Evolutionary conservation across 2,797 vertebrate species (phyloP).

Genomic region (Parotocinclus haroldoi): DNA sequence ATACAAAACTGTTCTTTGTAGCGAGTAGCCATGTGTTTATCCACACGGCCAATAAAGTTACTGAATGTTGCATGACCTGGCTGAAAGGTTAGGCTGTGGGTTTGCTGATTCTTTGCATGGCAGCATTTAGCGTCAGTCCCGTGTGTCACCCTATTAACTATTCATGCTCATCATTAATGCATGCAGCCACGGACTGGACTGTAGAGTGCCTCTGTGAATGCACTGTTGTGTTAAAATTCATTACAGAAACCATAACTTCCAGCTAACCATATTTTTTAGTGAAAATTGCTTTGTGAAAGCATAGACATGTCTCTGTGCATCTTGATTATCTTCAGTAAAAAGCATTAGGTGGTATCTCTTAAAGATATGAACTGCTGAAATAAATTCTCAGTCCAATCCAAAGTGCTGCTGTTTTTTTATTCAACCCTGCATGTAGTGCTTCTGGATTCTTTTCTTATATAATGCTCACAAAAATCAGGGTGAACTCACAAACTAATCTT

Average conservation of each 20-base stretch:
- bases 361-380: too few relatives aligned
- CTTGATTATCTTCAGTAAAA: too few relatives aligned
- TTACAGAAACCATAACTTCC: conserved; percentile 15
- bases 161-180: conserved; percentile 74
- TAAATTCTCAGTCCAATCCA: too few relatives aligned
- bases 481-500: too few relatives aligned
- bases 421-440: too few relatives aligned
- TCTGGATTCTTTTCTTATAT: too few relatives aligned
- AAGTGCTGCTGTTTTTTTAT: too few relatives aligned
- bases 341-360: too few relatives aligned
- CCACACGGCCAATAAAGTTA: conserved; percentile 47
- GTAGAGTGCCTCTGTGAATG: conserved; percentile 34
- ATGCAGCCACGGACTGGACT: conserved; percentile 56
- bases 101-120: conserved; percentile 64
- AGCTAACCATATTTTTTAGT: neutral
- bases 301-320: too few relatives aligned
- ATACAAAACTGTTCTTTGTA: neutral
- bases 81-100: conserved; percentile 66
- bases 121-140: conserved; percentile 70
- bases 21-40: conserved; percentile 13
- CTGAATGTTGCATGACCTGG: conserved; percentile 68
- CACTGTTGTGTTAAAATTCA: conserved; percentile 39
- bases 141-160: conserved; percentile 69
- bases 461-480: too few relatives aligned
- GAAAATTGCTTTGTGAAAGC: neutral